Evolutionary conservation across 92 coral and sea anemone genomes (phyloP).

Genomic region (Heliopora coerulea): DNA sequence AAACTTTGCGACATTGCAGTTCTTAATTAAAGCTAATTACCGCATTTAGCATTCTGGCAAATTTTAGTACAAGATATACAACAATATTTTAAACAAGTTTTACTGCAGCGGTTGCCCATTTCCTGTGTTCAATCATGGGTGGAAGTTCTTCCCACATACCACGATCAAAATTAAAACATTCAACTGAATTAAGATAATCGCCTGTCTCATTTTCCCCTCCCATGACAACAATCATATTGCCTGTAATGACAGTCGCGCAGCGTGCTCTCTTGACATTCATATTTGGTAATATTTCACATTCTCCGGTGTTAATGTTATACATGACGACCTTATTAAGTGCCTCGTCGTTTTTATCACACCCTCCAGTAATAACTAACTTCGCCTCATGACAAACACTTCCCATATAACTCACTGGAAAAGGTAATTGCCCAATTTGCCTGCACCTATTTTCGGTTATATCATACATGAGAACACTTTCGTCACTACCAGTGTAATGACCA

Average conservation of each 20-base stretch:
- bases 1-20: no score
- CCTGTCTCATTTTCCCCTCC: slow-evolving; percentile 88
- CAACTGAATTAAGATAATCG: slow-evolving; percentile 69
- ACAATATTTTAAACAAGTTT: neutral
- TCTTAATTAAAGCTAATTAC: no score
- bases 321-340: slow-evolving; percentile 6
- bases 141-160: slow-evolving; percentile 7
- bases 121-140: slow-evolving; percentile 6
- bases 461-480: neutral
- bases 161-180: slow-evolving; percentile 53
- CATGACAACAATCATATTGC: slow-evolving; percentile 61
- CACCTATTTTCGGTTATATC: slow-evolving; percentile 1
- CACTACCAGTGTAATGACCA: neutral
- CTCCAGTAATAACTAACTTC: neutral
- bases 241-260: slow-evolving; percentile 65
- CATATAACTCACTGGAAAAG: slow-evolving; percentile 5
- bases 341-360: neutral
- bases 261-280: slow-evolving; percentile 83
- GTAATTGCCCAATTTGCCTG: neutral
- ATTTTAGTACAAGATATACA: no score
- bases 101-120: slow-evolving; percentile 11
- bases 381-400: neutral
- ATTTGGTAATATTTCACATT: slow-evolving; percentile 63
- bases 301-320: slow-evolving; percentile 67
- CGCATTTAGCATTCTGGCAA: no score